Evolutionary conservation across 64 coral and sea anemone species (phyloP), one percentile per base, ranked within the genome.

Genomic region (Porites australiensis): DNA sequence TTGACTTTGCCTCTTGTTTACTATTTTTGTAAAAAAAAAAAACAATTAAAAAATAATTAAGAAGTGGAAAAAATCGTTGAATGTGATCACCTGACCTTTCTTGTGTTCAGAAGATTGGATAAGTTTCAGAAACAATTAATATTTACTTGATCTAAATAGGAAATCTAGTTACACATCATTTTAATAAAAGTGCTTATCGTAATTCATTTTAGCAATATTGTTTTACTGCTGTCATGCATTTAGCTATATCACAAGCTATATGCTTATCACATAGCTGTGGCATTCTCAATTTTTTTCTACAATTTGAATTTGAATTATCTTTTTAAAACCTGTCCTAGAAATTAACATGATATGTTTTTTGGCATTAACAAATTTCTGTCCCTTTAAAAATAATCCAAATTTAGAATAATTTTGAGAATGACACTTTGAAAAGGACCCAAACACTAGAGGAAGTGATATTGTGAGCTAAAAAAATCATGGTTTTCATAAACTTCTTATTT

Each of bases 401-500:
- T 73, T 87, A 87, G 84, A 87, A 72, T 87, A 87, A 73, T 87
- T 87, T 74, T 87, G 84, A 87, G 48, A 87, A 87, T 87, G 84
- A 72, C 84, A 73, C 84, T 53, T 87, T 87, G 68, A 87, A 87
- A 87, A 87, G 84, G 84, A 87, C 84, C 84, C 84, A 87, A 87
- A 87, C 84, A 87, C 84, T 87, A 87, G 84, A 87, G 84, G 67
- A 72, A 87, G 52, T 87, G 67, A 87, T 87, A 87, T 87, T 87
- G 84, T 87, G 84, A 73, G 84, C 84, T 87, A 74, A 87, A 73
- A 87, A 87, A 87, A 87, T 87, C 84, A 72, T 87, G 84, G 84
- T 87, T 87, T 87, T 87, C 68, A 87, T 87, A 87, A 87, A 87
- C 84, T 74, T 87, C 48, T 72, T 87, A 87, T 87, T 87, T 87